Evolutionary conservation across 2,888 invertebrate genomes (phyloP), one percentile per base, ranked within the genome.

Genomic region (Agrilus mali): DNA sequence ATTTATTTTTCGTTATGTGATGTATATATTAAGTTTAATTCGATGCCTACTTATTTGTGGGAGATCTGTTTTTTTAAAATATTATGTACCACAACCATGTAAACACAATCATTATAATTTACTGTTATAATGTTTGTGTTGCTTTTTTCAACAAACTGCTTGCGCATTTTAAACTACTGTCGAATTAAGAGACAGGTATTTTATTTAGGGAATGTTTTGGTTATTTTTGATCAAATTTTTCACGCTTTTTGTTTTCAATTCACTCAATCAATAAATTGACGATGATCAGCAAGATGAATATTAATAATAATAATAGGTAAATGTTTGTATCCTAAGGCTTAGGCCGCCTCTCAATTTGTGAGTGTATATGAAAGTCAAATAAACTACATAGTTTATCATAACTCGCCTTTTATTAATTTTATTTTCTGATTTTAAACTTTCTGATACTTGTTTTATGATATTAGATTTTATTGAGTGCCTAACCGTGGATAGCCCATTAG

Each of bases 311-410:
- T 67, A 65, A 64, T 68, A 68, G 68, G 66, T 68, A 68, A 68
- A 68, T 68, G 68, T 68, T 67, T 67, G 68, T 68, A 68, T 67
- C 67, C 68, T 67, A 65, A 66, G 68, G 67, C 67, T 66, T 65
- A 60, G 58, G 67, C 66, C 66, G 64, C 66, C 57, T 68, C 68
- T 68, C 68, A 67, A 64, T 66, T 67, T 67, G 68, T 68, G 68
- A 68, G 67, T 68, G 68, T 68, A 67, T 67, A 67, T 67, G 67
- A 68, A 68, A 67, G 68, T 68, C 67, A 68, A 68, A 68, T 68
- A 68, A 68, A 68, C 68, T 67, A 66, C 66, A 68, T 68, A 68
- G 68, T 68, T 68, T 68, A 68, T 68, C 67, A 68, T 68, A 68
- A 53, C 37, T 17, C 31, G 40, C 36, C 15, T 51, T 47, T 49